Percentiles rank a stretch among this genome's conserved stretches.
Conservation (phyloP, 1,140 invertebrate genomes). For the Frieseomelitta varia region DNA sequence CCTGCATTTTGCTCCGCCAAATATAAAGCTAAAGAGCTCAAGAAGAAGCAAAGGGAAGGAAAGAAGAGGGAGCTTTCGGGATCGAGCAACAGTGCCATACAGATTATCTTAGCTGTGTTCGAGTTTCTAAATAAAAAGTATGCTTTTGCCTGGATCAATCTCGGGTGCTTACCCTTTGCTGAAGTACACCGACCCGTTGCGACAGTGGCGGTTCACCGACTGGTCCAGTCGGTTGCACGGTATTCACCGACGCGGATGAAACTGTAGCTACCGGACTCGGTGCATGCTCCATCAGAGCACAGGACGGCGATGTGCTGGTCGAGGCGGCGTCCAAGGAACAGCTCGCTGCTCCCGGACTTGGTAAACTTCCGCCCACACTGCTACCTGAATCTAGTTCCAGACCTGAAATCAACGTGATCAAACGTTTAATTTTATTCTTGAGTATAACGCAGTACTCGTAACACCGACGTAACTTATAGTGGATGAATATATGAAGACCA, state of each 20-base stretch:
- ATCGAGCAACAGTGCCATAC: slow-evolving; percentile 20
- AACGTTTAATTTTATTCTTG: not conserved
- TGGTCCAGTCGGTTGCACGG: slow-evolving; percentile 75
- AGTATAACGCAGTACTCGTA: not conserved
- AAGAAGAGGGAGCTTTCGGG: not conserved
- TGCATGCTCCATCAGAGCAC: slow-evolving; percentile 81
- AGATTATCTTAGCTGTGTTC: not conserved
- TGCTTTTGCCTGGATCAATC: slow-evolving; percentile 79
- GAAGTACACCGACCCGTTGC: slow-evolving; percentile 89
- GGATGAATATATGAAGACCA: too few species aligned
- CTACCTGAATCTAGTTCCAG: slow-evolving; percentile 89
- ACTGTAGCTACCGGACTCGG: slow-evolving; percentile 84
- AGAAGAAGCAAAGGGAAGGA: not conserved
- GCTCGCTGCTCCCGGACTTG: slow-evolving; percentile 87
- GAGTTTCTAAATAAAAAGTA: slow-evolving; percentile 48
- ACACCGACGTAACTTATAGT: too few species aligned
- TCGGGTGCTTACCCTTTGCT: slow-evolving; percentile 90
- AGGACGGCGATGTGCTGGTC: slow-evolving; percentile 84
- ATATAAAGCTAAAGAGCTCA: not conserved
- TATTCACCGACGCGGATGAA: slow-evolving; percentile 82
- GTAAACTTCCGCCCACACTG: slow-evolving; percentile 87
- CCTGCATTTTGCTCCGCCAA: too few species aligned
- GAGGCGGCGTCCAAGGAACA: slow-evolving; percentile 85
- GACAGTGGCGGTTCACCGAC: slow-evolving; percentile 80
- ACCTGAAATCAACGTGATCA: slow-evolving; percentile 63